Evolutionary conservation across 2,113 vertebrate species (phyloP).

Genomic region (Rostratula benghalensis): DNA sequence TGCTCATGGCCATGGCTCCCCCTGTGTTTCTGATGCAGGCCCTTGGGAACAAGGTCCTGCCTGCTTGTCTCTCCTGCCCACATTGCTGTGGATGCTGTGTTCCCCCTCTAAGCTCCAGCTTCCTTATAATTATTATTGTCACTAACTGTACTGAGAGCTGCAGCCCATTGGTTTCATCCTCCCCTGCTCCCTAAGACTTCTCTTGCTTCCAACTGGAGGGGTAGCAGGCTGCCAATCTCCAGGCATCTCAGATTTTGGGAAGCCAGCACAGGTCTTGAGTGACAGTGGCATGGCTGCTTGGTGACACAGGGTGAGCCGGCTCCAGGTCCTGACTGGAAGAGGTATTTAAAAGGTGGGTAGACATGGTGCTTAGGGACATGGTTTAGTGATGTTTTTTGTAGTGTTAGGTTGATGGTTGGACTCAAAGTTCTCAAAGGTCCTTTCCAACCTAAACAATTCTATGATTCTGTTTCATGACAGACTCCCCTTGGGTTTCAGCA

Average conservation of each 20-base stretch:
- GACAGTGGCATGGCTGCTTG: fast-evolving
- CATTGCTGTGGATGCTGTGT: fast-evolving
- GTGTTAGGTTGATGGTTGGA: neutral
- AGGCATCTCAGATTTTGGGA: neutral
- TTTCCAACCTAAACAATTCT: neutral
- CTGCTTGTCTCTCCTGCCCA: fast-evolving
- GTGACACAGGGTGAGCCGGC: fast-evolving
- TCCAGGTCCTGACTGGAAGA: neutral
- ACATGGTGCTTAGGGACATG: neutral
- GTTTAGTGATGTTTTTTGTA: neutral
- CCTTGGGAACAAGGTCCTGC: neutral
- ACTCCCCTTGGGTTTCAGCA: neutral
- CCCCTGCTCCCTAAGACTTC: fast-evolving
- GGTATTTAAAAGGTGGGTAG: neutral
- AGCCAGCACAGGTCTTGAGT: neutral
- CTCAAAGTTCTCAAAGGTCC: neutral
- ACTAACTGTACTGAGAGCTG: neutral
- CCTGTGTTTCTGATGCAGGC: fast-evolving
- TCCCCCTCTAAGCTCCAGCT: neutral
- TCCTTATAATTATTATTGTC: neutral
- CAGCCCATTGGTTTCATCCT: neutral
- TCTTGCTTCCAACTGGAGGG: neutral
- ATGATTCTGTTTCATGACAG: neutral
- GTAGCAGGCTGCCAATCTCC: neutral
- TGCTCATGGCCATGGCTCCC: neutral